Evolutionary conservation across 2,797 vertebrate genomes (phyloP).

Genomic region (Geotrypetes seraphini): DNA sequence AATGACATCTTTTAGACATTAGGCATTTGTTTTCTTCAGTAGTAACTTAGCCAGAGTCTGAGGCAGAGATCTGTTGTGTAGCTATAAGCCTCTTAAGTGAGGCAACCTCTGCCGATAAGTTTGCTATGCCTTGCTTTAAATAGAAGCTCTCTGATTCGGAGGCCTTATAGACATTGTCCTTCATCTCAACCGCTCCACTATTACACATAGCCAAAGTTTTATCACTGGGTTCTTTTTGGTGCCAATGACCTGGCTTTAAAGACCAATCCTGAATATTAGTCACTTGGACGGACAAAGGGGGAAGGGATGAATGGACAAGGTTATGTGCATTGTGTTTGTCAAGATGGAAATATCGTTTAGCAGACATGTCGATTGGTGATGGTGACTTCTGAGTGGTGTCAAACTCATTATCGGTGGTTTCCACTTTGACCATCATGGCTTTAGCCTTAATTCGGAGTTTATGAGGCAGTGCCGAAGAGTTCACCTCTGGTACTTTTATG

Average conservation of each 20-base stretch:
- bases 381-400: constrained; percentile 65
- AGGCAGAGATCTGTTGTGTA: constrained; percentile 65
- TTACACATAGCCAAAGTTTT: constrained; percentile 53
- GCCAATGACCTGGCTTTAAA: constrained; percentile 72
- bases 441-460: constrained; percentile 89
- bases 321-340: constrained; percentile 45
- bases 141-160: constrained; percentile 65
- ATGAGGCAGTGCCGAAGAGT: constrained; percentile 80
- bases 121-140: constrained; percentile 64
- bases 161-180: constrained; percentile 57
- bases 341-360: constrained; percentile 54
- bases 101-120: constrained; percentile 66
- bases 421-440: constrained; percentile 82
- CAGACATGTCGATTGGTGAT: constrained; percentile 56
- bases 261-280: constrained; percentile 80
- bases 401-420: constrained; percentile 76
- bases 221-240: constrained; percentile 57
- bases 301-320: constrained; percentile 54
- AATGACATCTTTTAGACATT: constrained; percentile 46
- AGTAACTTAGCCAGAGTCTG: constrained; percentile 65
- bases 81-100: constrained; percentile 72
- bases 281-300: constrained; percentile 80
- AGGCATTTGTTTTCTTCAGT: constrained; percentile 43
- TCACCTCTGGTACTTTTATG: constrained; percentile 78
- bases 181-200: constrained; percentile 44